Evolutionary conservation across 2,888 invertebrate species (phyloP).

Genomic region (Leptinotarsa haldemani): DNA sequence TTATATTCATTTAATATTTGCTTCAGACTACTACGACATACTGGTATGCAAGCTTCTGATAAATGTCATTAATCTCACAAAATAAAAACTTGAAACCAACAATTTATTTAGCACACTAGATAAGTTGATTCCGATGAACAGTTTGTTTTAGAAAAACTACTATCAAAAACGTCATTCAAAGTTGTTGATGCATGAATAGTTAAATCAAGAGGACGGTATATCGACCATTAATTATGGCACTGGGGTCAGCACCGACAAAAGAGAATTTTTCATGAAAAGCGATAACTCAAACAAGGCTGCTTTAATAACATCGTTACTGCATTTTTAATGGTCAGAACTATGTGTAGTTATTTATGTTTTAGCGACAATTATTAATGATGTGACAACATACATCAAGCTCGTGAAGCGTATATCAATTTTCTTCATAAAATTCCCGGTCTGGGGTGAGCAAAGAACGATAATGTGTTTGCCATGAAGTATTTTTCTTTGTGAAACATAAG

Average conservation of each 20-base stretch:
- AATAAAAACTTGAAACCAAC: background rate
- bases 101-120: background rate
- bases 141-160: conserved; percentile 1
- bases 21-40: no score
- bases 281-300: conserved; percentile 31
- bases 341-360: conserved; percentile 32
- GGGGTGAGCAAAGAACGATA: no score
- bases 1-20: no score
- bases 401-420: conserved; percentile 2
- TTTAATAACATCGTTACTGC: conserved; percentile 40
- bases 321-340: conserved; percentile 34
- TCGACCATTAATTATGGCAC: conserved; percentile 31
- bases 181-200: conserved; percentile 31
- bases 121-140: background rate
- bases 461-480: no score
- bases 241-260: conserved; percentile 41
- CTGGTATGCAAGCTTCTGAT: background rate
- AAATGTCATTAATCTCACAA: background rate
- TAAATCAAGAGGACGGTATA: conserved; percentile 26
- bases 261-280: conserved; percentile 26
- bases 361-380: conserved; percentile 42
- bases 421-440: no score
- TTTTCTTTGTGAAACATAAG: no score
- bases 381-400: conserved; percentile 25
- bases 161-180: conserved; percentile 14